Conservation (phyloP, 2,888 invertebrate genomes). For the Eudasyphora cyanicolor region DNA sequence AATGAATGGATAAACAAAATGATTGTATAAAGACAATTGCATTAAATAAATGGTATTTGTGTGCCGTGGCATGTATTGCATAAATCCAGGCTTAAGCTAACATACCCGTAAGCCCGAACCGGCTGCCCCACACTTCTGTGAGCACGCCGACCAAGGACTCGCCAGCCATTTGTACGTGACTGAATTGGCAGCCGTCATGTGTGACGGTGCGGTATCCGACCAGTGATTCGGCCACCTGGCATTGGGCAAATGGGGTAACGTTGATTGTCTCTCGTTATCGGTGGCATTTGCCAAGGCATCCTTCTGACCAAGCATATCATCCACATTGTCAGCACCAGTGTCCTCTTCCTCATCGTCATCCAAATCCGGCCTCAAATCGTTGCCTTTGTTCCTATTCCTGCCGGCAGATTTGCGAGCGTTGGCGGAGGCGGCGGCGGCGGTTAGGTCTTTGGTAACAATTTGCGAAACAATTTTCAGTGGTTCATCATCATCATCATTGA, state of each 20-base stretch:
- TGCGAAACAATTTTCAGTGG: conserved; percentile 61
- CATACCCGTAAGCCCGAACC: conserved; percentile 81
- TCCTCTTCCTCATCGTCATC: conserved; percentile 17
- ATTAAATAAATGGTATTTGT: conserved; percentile 8
- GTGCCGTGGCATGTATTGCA: not conserved
- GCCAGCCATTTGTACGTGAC: conserved; percentile 89
- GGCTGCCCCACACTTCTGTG: conserved; percentile 89
- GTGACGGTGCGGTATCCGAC: conserved; percentile 63
- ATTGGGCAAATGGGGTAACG: conserved; percentile 74
- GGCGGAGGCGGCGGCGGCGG: conserved; percentile 28
- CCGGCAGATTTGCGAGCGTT: conserved; percentile 26
- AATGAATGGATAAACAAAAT: conserved; percentile 57
- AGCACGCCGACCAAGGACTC: conserved; percentile 93
- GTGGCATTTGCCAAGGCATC: conserved; percentile 41
- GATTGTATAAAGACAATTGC: conserved; percentile 7
- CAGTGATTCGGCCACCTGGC: conserved; percentile 72
- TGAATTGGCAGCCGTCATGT: conserved; percentile 54
- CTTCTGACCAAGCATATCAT: conserved; percentile 47
- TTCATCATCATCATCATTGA: conserved; percentile 20
- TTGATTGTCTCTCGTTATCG: conserved; percentile 49
- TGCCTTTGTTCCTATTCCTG: conserved; percentile 34
- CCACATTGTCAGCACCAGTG: conserved; percentile 46
- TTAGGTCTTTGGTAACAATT: conserved; percentile 69
- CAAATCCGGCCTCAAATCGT: conserved; percentile 4
- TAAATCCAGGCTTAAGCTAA: conserved; percentile 21